Evolutionary conservation across 2,888 invertebrate species (phyloP).

Genomic region (Erebia aethiops): DNA sequence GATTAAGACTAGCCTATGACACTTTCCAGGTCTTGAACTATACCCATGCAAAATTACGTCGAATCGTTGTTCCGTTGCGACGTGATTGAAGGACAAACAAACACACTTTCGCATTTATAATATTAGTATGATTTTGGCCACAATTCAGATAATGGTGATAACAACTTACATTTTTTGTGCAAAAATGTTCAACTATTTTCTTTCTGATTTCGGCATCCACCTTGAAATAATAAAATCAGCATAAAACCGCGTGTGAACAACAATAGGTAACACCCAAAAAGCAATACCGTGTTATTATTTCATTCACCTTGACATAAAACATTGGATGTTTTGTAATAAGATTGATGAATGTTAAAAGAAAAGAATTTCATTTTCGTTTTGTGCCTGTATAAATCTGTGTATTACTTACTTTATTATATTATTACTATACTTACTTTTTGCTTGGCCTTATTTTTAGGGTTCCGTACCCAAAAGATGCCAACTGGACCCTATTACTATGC

Average conservation of each 20-base stretch:
- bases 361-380: constrained; percentile 13
- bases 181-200: background rate
- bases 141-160: no score
- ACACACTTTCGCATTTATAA: no score
- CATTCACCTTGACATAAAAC: constrained; percentile 12
- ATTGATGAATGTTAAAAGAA: constrained; percentile 4
- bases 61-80: no score
- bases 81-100: no score
- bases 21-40: no score
- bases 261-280: constrained; percentile 4
- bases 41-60: no score
- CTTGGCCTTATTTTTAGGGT: background rate
- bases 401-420: no score
- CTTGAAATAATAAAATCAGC: constrained; percentile 1
- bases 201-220: background rate
- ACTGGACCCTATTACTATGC: no score
- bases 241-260: background rate
- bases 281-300: constrained; percentile 5
- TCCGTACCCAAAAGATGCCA: background rate
- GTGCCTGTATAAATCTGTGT: background rate
- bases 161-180: no score
- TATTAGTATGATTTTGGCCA: no score
- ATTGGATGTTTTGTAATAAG: constrained; percentile 4
- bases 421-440: background rate
- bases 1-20: no score